These are phyloP conservation scores for Papilio polytes DNA, from an alignment of 1,140 invertebrate species.

Conservation along the genomic window DNA sequence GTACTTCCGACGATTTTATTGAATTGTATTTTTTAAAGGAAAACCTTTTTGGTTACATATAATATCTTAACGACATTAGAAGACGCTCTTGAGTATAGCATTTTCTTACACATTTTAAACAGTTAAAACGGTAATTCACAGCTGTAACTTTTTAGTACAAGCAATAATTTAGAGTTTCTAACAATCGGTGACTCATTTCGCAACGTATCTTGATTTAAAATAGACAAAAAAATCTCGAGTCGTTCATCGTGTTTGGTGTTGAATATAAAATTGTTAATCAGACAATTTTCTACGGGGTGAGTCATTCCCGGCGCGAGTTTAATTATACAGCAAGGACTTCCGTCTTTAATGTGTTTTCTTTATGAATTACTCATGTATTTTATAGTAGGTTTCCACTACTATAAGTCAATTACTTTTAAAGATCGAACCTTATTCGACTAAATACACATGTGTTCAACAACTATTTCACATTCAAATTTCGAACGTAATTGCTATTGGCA, in stretches of 20 bases:
- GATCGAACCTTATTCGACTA: no score
- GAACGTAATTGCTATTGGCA: no score
- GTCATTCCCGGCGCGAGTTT: conserved; percentile 2
- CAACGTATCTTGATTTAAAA: neutral
- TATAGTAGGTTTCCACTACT: neutral
- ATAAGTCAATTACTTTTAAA: no score
- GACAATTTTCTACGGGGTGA: conserved; percentile 28
- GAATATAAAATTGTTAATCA: conserved; percentile 12
- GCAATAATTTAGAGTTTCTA: neutral
- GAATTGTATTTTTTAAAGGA: neutral
- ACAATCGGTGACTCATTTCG: neutral
- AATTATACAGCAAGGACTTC: conserved; percentile 25
- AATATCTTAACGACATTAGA: neutral
- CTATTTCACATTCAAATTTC: no score
- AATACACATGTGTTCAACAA: no score
- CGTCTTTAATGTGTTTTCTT: conserved; percentile 12
- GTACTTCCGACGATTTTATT: neutral
- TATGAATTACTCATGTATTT: conserved; percentile 4
- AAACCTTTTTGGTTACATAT: neutral
- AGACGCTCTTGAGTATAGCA: no score
- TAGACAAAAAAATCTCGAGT: neutral
- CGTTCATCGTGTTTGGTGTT: conserved; percentile 2
- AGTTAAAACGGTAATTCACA: neutral
- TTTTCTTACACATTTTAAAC: neutral
- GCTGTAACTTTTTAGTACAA: neutral